Base-by-base conservation (phyloP, 2,113 vertebrate species). In the Petroica traversi region DNA sequence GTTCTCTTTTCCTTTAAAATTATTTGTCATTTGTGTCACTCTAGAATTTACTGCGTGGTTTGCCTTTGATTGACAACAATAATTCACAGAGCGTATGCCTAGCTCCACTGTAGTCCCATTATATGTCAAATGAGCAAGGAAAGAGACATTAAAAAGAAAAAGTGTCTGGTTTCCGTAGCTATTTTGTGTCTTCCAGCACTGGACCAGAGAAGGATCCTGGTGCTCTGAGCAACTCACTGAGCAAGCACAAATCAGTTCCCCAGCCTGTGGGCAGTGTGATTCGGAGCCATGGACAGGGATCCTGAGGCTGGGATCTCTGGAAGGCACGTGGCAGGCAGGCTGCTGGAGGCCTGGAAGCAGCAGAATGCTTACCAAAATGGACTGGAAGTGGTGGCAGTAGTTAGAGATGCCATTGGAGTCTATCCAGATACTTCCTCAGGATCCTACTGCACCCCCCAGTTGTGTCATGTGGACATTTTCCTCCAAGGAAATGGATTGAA, bases 61-160 rank as follows among this genome's bases (percentile, higher is more conserved):
- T 95, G 51, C 48, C 40, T 88, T 93, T 94, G 93, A 94, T 64
- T 96, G 93, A 96, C 93, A 93, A 54, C 49, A 86, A 74, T 71
- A 89, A 95, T 92, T 96, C 85, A 71, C 8, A 11, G 14, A 77
- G 14, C 48, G 8, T 29, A 8, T 86, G 51, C 29, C 12, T 85
- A 49, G 55, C 63, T 71, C 61, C 40, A 28, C 57, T 81, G 10
- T 57, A 83, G 46, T 73, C 45, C 36, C n/a, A 8, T 73, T 69
- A 38, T 26, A n/a, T 51, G 45, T 20, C 59, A 86, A 74, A 88
- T 34, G 31, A 95, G 31, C 51, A 51, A 38, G 25, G 63, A 58
- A 88, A 25, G 13, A 34, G 76, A 38, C 45, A 68, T 46, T 29
- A 43, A 69, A 83, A 69, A 48, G 33, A 46, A 78, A 9, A 67